Percentiles rank a stretch among this genome's conserved stretches.
These are phyloP conservation scores for Notothenia rossii DNA, from an alignment of 2,113 vertebrate species.

Conservation along the genomic window DNA sequence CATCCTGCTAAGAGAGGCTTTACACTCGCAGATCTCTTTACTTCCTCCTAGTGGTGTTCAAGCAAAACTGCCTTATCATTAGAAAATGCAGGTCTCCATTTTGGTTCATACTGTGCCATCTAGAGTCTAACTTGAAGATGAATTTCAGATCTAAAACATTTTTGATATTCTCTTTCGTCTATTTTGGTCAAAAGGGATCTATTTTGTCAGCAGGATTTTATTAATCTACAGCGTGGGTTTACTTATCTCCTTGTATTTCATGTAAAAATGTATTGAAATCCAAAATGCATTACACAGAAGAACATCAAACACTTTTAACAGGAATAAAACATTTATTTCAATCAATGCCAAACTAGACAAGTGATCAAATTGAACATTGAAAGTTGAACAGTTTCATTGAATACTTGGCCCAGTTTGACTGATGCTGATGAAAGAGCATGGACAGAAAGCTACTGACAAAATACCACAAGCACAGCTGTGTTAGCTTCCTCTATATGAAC, in stretches of 20 bases:
- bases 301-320: constrained; percentile 3
- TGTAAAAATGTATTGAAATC: neutral
- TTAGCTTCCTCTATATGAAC: constrained; percentile 51
- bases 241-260: neutral
- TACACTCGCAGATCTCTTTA: neutral
- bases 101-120: constrained; percentile 16
- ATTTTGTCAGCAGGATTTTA: neutral
- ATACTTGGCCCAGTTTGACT: constrained; percentile 34
- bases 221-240: neutral
- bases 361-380: constrained; percentile 20
- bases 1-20: constrained; percentile 6
- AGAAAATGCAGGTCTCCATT: constrained; percentile 43
- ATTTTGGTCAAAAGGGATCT: neutral
- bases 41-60: constrained; percentile 54
- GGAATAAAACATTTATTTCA: constrained; percentile 61
- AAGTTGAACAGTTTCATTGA: constrained; percentile 17
- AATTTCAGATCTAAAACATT: neutral
- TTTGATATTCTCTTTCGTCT: neutral
- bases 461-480: constrained; percentile 53
- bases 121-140: neutral
- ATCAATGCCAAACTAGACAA: constrained; percentile 51
- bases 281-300: neutral
- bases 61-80: constrained; percentile 1
- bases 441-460: constrained; percentile 47
- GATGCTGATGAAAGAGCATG: constrained; percentile 37